Percentiles rank a stretch among this genome's conserved stretches.
These are phyloP conservation scores for Alsophila aescularia DNA, from an alignment of 2,888 invertebrate genomes.

Conservation along the genomic window DNA sequence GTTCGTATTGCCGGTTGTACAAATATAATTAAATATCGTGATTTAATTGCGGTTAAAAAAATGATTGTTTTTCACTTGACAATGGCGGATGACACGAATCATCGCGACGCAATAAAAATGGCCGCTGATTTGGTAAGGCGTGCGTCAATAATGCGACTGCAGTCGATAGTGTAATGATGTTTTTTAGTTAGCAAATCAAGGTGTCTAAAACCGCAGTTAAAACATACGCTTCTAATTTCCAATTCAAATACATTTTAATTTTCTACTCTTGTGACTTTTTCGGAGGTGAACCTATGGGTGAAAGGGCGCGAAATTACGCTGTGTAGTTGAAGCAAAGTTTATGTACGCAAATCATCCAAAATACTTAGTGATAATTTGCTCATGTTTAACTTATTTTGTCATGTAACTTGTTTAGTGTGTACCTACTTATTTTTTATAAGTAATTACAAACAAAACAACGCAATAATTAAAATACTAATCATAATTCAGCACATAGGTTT, in stretches of 20 bases:
- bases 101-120: constrained; percentile 84
- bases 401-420: neutral
- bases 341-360: constrained; percentile 31
- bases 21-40: constrained; percentile 58
- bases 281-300: constrained; percentile 52
- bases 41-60: constrained; percentile 56
- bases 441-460: neutral
- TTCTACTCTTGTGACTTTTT: constrained; percentile 17
- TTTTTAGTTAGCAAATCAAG: too few species aligned
- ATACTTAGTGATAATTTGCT: neutral
- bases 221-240: too few species aligned
- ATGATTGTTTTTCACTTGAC: constrained; percentile 66
- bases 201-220: neutral
- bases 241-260: neutral
- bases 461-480: neutral
- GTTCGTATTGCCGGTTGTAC: constrained; percentile 56
- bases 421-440: too few species aligned
- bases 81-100: constrained; percentile 85
- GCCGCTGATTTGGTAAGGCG: constrained; percentile 83
- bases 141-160: constrained; percentile 73
- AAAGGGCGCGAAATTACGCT: constrained; percentile 83
- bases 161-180: constrained; percentile 36
- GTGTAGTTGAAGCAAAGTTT: constrained; percentile 47
- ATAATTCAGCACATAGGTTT: constrained; percentile 17
- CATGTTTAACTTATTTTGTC: neutral